Evolutionary conservation across 2,888 invertebrate genomes (phyloP).

Genomic region (Euproctis similis): DNA sequence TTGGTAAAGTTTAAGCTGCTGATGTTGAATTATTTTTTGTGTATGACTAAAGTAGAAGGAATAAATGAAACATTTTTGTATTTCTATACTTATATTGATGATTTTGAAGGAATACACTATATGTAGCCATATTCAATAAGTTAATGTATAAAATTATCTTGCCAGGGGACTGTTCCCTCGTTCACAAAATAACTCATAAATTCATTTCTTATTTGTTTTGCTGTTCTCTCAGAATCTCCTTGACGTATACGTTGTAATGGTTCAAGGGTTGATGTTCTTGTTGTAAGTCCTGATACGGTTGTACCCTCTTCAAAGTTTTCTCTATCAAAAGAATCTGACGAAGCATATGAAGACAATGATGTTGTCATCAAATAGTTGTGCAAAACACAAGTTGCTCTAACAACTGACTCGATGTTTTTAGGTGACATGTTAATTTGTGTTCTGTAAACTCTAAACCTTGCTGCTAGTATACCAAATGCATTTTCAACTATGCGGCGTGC

Average conservation of each 20-base stretch:
- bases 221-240: constrained; percentile 4
- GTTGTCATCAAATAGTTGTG: neutral
- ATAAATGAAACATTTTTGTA: too few relatives aligned
- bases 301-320: constrained; percentile 2
- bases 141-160: too few relatives aligned
- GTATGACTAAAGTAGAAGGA: neutral
- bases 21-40: too few relatives aligned
- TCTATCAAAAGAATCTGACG: constrained; percentile 2
- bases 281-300: neutral
- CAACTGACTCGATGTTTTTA: constrained; percentile 17
- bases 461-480: constrained; percentile 11
- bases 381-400: constrained; percentile 16
- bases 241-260: constrained; percentile 7
- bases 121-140: too few relatives aligned
- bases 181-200: constrained; percentile 8
- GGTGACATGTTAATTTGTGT: neutral
- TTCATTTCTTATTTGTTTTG: constrained; percentile 8
- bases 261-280: constrained; percentile 4
- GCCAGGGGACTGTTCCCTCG: constrained; percentile 9
- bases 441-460: neutral
- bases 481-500: constrained; percentile 21
- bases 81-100: too few relatives aligned
- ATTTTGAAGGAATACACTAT: too few relatives aligned
- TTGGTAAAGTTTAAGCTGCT: too few relatives aligned
- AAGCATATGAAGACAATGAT: neutral